Conservation (phyloP, 2,888 invertebrate species). For the Polylopha cassiicola region DNA sequence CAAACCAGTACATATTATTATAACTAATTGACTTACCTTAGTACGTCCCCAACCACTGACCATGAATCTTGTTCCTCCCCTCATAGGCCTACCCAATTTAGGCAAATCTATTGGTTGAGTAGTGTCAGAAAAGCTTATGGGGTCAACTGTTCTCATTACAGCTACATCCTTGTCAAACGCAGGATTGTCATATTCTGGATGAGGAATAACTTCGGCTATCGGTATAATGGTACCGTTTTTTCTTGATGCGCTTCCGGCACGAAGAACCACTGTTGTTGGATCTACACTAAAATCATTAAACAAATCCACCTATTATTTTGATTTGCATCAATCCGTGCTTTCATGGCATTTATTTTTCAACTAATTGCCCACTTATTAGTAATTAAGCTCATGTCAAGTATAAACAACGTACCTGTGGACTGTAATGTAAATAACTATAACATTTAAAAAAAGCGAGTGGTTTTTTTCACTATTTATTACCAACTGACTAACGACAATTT, state of each 20-base stretch:
- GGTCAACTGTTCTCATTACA: conserved; percentile 55
- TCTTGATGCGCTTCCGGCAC: conserved; percentile 64
- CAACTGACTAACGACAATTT: too few relatives aligned
- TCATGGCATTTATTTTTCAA: too few relatives aligned
- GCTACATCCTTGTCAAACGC: conserved; percentile 64
- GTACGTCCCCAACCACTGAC: conserved; percentile 68
- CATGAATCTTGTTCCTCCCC: conserved; percentile 37
- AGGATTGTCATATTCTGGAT: conserved; percentile 57
- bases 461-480: too few relatives aligned
- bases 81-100: conserved; percentile 32
- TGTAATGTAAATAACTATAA: too few relatives aligned
- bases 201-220: conserved; percentile 56
- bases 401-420: too few relatives aligned
- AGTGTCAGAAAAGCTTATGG: conserved; percentile 48
- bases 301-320: too few relatives aligned
- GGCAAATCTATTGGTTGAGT: conserved; percentile 52
- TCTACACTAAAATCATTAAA: conserved; percentile 46
- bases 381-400: too few relatives aligned
- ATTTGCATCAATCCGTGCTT: too few relatives aligned
- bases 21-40: conserved; percentile 34
- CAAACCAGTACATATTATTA: neutral
- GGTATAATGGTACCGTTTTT: conserved; percentile 63
- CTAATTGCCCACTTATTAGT: too few relatives aligned
- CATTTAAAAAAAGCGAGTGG: too few relatives aligned
- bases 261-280: conserved; percentile 53